Evolutionary conservation across 35 echinoderm and acorn worm species (phyloP), one percentile per base, ranked within the genome.

Genomic region (Patiria miniata): DNA sequence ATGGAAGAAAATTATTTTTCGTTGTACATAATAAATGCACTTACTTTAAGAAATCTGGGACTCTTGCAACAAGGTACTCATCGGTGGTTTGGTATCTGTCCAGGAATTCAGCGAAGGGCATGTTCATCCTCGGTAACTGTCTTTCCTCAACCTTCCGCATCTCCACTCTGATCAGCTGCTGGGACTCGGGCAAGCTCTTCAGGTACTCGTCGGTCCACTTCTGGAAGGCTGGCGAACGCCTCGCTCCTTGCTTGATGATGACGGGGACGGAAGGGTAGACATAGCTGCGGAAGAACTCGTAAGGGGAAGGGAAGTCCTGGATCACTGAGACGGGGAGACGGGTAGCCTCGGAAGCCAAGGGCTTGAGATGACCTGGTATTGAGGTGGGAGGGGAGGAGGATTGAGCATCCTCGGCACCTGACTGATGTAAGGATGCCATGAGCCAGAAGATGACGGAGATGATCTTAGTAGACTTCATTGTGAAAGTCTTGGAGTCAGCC

Each of bases 191-290:
- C 2, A 82, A 36, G 23, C 42, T 79, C 52, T 73, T 54, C 33
- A 97, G 55, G 79, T 89, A 86, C 22, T 77, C 32, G 83, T 97
- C 91, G 18, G 81, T 90, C 94, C 94, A 97, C 53, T 77, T 61
- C 38, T 58, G 38, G 81, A 90, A 97, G 39, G 95, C 90, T 8
- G 83, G 83, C 7, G 83, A 93, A 1, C 26, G 23, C 69, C 85
- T 89, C 19, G 90, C 95, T n/a, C 78, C 95, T 10, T 81, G 68
- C 18, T 54, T 87, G 55, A 95, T 90, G 57, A 97, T 34, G 58
- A 97, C 95, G 23, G 95, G 95, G 14, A 93, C 68, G 30, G 90
- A 92, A 36, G 58, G 57, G 36, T 90, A 87, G 9, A 92, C 87
- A 68, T 90, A 88, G 42, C 90, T 82, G 37, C 83, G 65, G 39